Evolutionary conservation across 2,113 vertebrate genomes (phyloP).

Genomic region (Leptocoma aspasia): DNA sequence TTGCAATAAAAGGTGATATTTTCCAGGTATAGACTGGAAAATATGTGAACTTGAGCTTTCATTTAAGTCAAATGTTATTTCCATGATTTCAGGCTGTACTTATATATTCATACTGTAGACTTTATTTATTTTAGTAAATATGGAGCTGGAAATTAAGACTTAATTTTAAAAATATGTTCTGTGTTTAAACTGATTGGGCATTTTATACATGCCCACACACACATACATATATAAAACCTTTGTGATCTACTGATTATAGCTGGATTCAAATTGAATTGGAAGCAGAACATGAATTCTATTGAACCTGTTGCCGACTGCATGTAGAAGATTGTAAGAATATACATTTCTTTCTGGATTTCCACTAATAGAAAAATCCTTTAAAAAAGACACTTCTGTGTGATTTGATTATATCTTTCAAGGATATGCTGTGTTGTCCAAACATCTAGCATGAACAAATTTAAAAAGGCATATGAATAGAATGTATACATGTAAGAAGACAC

Average conservation of each 20-base stretch:
- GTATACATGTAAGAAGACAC: background rate
- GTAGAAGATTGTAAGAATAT: background rate
- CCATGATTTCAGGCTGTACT: conserved; percentile 55
- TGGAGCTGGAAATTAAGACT: conserved; percentile 45
- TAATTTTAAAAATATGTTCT: conserved; percentile 64
- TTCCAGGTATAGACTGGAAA: conserved; percentile 73
- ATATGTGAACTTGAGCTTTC: conserved; percentile 60
- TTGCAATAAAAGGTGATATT: conserved; percentile 70
- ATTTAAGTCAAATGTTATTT: conserved; percentile 63
- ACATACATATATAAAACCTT: background rate
- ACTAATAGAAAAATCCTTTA: background rate
- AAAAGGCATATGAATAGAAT: background rate
- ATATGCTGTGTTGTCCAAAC: background rate
- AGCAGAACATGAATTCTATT: background rate
- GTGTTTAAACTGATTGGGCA: conserved; percentile 25
- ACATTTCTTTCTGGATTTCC: background rate
- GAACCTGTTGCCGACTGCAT: background rate
- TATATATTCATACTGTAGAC: background rate
- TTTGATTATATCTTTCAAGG: background rate
- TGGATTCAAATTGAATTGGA: background rate
- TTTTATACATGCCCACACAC: background rate
- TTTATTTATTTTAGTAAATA: conserved; percentile 69
- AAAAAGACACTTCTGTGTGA: background rate
- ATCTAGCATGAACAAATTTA: background rate
- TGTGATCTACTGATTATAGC: conserved; percentile 3